A percentile compares a stretch with the other conserved stretches of the same genome.
Conservation (phyloP, 2,888 invertebrate genomes). For the Plagiodera versicolora region DNA sequence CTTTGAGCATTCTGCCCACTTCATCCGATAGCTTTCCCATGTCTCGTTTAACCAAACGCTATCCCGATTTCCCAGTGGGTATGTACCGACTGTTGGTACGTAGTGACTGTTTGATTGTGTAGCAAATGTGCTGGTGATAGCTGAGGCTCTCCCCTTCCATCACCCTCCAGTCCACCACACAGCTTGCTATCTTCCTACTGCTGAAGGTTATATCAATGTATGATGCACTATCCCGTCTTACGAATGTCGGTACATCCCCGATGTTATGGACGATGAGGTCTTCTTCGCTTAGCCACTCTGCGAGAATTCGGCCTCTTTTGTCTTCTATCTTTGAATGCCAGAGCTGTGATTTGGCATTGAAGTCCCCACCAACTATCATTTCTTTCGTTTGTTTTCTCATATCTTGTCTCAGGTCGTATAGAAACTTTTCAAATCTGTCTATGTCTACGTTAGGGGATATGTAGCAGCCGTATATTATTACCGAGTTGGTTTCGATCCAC, state of each 20-base stretch:
- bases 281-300: background rate
- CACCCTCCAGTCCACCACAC: constrained; percentile 7
- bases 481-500: constrained; percentile 10
- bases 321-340: background rate
- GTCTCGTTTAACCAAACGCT: background rate
- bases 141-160: constrained; percentile 1
- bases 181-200: background rate
- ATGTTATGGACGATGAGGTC: constrained; percentile 7
- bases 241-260: constrained; percentile 12
- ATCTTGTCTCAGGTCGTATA: background rate
- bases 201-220: constrained; percentile 14
- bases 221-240: constrained; percentile 2
- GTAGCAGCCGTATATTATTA: constrained; percentile 11
- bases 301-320: background rate
- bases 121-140: background rate
- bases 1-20: background rate
- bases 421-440: background rate
- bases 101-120: background rate
- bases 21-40: background rate
- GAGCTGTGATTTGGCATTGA: constrained; percentile 14
- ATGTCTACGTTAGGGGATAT: constrained; percentile 11
- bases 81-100: no score
- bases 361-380: constrained; percentile 7
- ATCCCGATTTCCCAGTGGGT: background rate
- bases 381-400: constrained; percentile 12